Conservation (phyloP, 2,797 vertebrate genomes). For the Mycteria americana region DNA sequence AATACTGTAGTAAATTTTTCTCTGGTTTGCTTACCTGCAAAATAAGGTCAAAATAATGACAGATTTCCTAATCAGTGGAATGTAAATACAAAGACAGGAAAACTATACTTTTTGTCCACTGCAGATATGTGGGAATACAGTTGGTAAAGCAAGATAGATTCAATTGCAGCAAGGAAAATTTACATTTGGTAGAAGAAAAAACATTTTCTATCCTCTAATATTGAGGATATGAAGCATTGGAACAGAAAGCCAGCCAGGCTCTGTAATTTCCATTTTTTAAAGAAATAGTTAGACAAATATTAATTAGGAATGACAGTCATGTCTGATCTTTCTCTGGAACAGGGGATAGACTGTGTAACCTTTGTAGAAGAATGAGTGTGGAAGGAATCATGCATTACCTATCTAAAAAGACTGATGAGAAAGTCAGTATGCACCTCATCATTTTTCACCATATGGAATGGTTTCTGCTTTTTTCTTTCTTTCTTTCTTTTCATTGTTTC, state of each 20-base stretch:
- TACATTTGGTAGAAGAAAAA: neutral
- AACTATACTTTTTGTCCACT: neutral
- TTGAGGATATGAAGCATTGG: neutral
- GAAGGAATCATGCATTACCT: neutral
- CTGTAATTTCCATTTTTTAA: neutral
- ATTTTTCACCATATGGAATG: neutral
- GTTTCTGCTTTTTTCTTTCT: neutral
- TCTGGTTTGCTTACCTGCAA: neutral
- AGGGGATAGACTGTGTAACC: neutral
- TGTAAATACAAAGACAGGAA: neutral
- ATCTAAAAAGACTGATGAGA: neutral
- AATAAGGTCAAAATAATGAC: neutral
- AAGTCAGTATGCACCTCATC: neutral
- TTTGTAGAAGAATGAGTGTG: neutral
- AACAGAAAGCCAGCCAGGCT: neutral
- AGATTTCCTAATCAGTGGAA: neutral
- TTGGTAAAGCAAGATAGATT: neutral
- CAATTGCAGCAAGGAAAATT: neutral
- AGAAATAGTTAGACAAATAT: neutral
- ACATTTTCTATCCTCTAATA: neutral
- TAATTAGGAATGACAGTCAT: neutral
- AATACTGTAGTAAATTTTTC: neutral
- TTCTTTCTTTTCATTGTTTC: neutral
- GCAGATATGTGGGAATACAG: neutral
- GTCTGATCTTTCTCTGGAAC: neutral